Conservation (phyloP, 2,888 invertebrate species). For the Netelia melanura region DNA sequence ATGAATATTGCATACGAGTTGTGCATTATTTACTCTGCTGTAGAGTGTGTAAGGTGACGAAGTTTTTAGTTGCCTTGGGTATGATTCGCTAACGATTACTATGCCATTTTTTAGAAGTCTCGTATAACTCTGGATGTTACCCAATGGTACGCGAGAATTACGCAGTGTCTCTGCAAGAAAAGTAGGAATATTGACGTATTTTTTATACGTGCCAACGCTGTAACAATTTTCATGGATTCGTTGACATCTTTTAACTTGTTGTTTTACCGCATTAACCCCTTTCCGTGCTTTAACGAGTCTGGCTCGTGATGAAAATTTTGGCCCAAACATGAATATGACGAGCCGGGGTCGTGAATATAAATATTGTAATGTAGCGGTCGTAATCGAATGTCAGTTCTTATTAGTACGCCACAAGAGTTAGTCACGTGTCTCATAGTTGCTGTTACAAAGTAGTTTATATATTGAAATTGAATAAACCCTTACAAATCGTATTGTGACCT, state of each 20-base stretch:
- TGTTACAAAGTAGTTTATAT: too few relatives aligned
- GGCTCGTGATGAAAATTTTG: too few relatives aligned
- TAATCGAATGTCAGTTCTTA: too few relatives aligned
- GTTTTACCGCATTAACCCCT: constrained; percentile 43
- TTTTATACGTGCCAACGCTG: constrained; percentile 61
- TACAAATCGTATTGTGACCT: too few relatives aligned
- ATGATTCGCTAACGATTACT: constrained; percentile 37
- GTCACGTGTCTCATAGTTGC: too few relatives aligned
- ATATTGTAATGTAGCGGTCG: too few relatives aligned
- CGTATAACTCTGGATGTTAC: constrained; percentile 46
- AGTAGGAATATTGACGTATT: constrained; percentile 24
- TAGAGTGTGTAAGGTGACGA: constrained; percentile 13
- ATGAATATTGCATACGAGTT: constrained; percentile 37
- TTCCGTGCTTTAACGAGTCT: too few relatives aligned
- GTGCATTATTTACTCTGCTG: constrained; percentile 14
- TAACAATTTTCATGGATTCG: constrained; percentile 45
- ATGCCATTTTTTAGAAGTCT: constrained; percentile 46
- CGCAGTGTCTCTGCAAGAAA: constrained; percentile 34
- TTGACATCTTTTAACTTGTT: constrained; percentile 63
- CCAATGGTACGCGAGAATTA: constrained; percentile 28
- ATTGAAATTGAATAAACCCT: too few relatives aligned
- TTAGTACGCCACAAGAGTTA: too few relatives aligned
- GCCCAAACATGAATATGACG: too few relatives aligned
- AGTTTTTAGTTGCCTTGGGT: neutral
- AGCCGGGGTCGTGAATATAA: too few relatives aligned